These are phyloP conservation scores for Dolichallabes microphthalmus DNA, from an alignment of 2,113 vertebrate genomes.

Conservation along the genomic window DNA sequence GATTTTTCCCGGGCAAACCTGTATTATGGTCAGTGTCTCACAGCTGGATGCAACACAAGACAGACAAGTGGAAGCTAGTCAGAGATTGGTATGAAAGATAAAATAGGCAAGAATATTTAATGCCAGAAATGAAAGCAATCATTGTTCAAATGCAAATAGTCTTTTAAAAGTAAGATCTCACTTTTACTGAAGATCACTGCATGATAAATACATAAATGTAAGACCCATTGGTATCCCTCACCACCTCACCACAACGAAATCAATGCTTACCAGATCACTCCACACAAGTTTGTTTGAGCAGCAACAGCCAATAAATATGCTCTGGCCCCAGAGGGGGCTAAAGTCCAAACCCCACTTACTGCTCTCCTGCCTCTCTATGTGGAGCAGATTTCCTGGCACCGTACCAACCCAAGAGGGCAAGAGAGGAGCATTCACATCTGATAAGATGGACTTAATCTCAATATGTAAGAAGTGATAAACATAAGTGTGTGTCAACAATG, in stretches of 20 bases:
- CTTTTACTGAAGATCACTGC: not conserved
- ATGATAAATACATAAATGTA: not conserved
- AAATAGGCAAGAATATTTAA: not conserved
- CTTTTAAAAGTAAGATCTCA: not conserved
- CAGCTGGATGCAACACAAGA: not conserved
- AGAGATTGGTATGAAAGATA: not conserved
- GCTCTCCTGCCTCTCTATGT: slow-evolving; percentile 43
- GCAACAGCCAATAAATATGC: slow-evolving; percentile 52
- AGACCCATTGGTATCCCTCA: not conserved
- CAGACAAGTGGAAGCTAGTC: not conserved
- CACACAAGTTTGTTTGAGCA: slow-evolving; percentile 38
- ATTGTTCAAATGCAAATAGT: not conserved
- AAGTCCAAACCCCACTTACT: slow-evolving; percentile 52
- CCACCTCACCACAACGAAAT: slow-evolving; percentile 40
- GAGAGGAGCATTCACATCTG: slow-evolving; percentile 16
- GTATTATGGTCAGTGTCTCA: slow-evolving; percentile 22
- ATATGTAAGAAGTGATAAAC: slow-evolving; percentile 19
- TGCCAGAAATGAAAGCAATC: not conserved
- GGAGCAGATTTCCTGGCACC: slow-evolving; percentile 32
- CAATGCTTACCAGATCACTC: slow-evolving; percentile 56
- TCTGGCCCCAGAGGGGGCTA: slow-evolving; percentile 44
- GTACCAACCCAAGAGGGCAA: slow-evolving; percentile 32
- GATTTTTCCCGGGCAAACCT: slow-evolving; percentile 3
- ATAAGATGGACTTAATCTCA: slow-evolving; percentile 41
- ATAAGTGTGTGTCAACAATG: slow-evolving; percentile 33